phyloP scores from a whole-genome alignment of 2,113 vertebrate genomes.

The Bujurquina vittata region DNA sequence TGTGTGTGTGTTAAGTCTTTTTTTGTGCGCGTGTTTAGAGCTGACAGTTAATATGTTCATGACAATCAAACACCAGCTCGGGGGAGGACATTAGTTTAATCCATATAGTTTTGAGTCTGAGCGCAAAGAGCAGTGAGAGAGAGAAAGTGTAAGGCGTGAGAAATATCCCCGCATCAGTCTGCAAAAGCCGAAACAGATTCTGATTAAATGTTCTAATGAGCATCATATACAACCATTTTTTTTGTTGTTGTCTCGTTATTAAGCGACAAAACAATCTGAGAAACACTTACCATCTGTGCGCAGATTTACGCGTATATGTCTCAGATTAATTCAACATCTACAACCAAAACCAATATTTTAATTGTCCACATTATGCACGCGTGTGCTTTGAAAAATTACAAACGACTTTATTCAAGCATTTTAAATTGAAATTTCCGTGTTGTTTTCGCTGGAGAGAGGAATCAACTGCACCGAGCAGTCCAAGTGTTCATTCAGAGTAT shows the following conservation, averaged over 20 bases:
- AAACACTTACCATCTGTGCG: neutral
- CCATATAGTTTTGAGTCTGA: slow-evolving; percentile 28
- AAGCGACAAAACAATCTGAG: neutral
- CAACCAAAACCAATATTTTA: neutral
- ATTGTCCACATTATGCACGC: neutral
- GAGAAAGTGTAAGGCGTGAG: neutral
- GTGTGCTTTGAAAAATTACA: neutral
- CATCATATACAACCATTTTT: neutral
- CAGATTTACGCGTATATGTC: neutral
- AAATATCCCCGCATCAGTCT: slow-evolving; percentile 24
- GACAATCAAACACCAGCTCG: slow-evolving; percentile 37
- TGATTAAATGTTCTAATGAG: neutral
- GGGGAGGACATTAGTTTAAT: slow-evolving; percentile 39
- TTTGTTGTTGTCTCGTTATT: neutral
- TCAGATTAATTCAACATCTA: slow-evolving; percentile 3
- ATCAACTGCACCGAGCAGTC: slow-evolving; percentile 14
- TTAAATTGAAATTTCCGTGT: neutral
- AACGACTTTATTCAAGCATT: neutral
- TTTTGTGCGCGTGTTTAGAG: slow-evolving; percentile 11
- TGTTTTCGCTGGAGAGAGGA: slow-evolving; percentile 2
- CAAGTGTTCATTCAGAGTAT: slow-evolving; percentile 57
- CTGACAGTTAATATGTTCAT: slow-evolving; percentile 48
- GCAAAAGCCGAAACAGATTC: slow-evolving; percentile 23
- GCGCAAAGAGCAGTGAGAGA: slow-evolving; percentile 7
- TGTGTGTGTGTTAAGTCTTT: slow-evolving; percentile 4